Base-by-base conservation (phyloP, 1,140 invertebrate species). In the Drepana arcuata region DNA sequence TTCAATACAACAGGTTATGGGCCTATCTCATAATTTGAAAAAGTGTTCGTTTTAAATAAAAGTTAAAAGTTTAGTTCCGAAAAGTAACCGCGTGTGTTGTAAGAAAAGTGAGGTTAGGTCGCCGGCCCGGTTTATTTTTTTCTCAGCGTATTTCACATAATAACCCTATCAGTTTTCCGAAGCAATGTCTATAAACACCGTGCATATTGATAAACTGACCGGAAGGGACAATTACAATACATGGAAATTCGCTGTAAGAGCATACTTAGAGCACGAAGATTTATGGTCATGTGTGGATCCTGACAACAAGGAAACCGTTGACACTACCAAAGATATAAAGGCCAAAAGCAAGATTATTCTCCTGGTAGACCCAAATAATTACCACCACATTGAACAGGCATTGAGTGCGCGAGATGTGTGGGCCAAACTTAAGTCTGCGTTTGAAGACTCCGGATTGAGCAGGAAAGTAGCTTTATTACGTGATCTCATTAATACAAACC, bases 311-410 rank as follows among this genome's bases (percentile, higher is more conserved):
- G n/a, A n/a, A n/a, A n/a, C n/a, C n/a, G n/a, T n/a, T n/a, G 7
- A 38, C 2, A 25, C 30, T 16, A 56, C 47, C 34, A 61, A 54
- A 36, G 42, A 57, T 13, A 36, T 41, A 3, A 59, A 57, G 25
- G 59, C 59, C 6, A 61, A 52, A 35, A 33, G 48, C 0, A 66
- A 61, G 41, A 47, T 66, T 6, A 55, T 64, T 41, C 44, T 72
- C 24, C 45, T 52, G 16, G 43, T 73, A 4, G 69, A 73, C n/a
- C 48, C 60, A 5, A 43, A 53, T 14, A 63, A 61, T 36, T 55
- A 27, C 10, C 29, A 50, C 0, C 47, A 49, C 33, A 35, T 32
- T 34, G 47, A 44, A 39, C n/a, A 26, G 10, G 10, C 10, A 2
- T 44, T 36, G 26, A 34, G 16, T 12, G 9, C 32, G 2, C 23